Conservation (phyloP, 2,888 invertebrate genomes). For the Homarus gammarus region DNA sequence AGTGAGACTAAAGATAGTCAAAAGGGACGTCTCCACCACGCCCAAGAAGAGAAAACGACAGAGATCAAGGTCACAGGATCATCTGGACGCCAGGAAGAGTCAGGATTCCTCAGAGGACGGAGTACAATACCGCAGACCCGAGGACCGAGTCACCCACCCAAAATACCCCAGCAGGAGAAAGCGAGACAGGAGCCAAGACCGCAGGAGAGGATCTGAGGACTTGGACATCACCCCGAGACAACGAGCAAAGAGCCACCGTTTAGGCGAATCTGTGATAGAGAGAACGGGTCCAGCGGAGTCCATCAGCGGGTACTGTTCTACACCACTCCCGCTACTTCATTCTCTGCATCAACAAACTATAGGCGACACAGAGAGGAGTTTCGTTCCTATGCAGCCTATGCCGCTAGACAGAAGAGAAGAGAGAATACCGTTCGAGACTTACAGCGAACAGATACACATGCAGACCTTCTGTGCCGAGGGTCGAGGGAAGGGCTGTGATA, state of each 20-base stretch:
- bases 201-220: slow-evolving; percentile 29
- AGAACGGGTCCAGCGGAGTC: slow-evolving; percentile 27
- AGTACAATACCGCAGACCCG: not conserved
- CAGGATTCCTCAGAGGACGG: slow-evolving; percentile 23
- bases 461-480: slow-evolving; percentile 13
- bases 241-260: slow-evolving; percentile 19
- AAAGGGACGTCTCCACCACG: slow-evolving; percentile 38
- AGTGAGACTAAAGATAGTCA: slow-evolving; percentile 13
- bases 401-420: slow-evolving; percentile 49
- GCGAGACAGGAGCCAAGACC: slow-evolving; percentile 35
- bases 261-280: slow-evolving; percentile 31
- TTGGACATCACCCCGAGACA: not conserved
- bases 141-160: not conserved
- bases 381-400: slow-evolving; percentile 4
- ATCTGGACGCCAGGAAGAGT: slow-evolving; percentile 34
- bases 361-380: slow-evolving; percentile 35
- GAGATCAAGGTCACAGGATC: slow-evolving; percentile 42
- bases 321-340: slow-evolving; percentile 55
- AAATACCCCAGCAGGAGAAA: slow-evolving; percentile 26
- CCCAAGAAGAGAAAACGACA: slow-evolving; percentile 35
- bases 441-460: slow-evolving; percentile 35
- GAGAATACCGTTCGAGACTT: slow-evolving; percentile 22
- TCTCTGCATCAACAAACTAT: slow-evolving; percentile 57
- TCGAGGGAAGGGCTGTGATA: slow-evolving; percentile 34
- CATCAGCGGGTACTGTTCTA: slow-evolving; percentile 25